These are phyloP conservation scores for Tetramorium alpestre DNA, from an alignment of 1,140 invertebrate species.

Conservation along the genomic window DNA sequence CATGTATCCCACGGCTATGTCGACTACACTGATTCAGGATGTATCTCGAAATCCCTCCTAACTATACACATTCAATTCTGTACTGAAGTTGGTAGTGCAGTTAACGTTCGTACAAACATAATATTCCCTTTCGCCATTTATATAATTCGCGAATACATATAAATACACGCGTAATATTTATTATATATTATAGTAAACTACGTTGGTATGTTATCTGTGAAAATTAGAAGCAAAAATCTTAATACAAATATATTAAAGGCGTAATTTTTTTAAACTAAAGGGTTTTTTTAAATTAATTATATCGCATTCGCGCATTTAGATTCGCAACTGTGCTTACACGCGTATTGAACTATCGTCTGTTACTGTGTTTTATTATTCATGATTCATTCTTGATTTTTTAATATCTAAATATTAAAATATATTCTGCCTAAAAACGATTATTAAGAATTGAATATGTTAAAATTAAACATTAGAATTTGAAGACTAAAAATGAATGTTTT, in stretches of 20 bases:
- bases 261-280: background rate
- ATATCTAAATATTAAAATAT: too few relatives aligned
- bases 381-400: background rate
- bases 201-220: too few relatives aligned
- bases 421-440: too few relatives aligned
- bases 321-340: background rate
- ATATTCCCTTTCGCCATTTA: too few relatives aligned
- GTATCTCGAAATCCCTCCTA: constrained; percentile 35
- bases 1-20: constrained; percentile 56
- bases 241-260: background rate
- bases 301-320: background rate
- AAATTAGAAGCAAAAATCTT: background rate
- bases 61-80: constrained; percentile 6
- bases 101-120: background rate
- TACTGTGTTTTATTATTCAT: background rate
- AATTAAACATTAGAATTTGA: too few relatives aligned
- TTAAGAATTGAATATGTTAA: too few relatives aligned
- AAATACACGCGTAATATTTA: too few relatives aligned
- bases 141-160: too few relatives aligned
- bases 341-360: background rate
- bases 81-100: background rate
- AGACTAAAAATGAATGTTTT: too few relatives aligned
- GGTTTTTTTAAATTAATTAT: background rate
- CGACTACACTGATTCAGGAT: constrained; percentile 11
- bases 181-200: too few relatives aligned